Conservation (phyloP, 2,113 vertebrate genomes). For the Macaca mulatta region DNA sequence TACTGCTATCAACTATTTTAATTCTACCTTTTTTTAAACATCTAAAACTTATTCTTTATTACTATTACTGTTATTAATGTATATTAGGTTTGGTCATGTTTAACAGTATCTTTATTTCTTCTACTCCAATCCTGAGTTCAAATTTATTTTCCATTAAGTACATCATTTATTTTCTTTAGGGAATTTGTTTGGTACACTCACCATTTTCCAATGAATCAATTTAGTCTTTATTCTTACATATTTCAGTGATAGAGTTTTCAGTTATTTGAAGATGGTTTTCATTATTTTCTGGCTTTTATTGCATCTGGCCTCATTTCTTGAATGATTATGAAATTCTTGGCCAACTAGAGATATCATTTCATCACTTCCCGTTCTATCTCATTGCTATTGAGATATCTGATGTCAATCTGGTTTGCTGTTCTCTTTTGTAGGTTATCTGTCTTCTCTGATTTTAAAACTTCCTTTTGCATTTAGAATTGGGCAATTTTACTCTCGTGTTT, state of each 20-base stretch:
- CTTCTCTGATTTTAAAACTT: not conserved
- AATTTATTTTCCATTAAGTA: not conserved
- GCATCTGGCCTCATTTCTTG: not conserved
- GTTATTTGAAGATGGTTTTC: not conserved
- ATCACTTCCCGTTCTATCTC: no score
- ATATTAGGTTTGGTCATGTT: not conserved
- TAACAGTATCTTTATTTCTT: not conserved
- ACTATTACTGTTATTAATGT: not conserved
- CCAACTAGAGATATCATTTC: not conserved
- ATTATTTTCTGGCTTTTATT: not conserved
- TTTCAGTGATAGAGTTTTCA: not conserved
- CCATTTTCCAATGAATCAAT: not conserved
- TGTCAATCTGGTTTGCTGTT: not conserved
- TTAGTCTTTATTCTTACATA: not conserved
- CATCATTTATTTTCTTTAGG: not conserved
- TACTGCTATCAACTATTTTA: not conserved
- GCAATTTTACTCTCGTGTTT: not conserved
- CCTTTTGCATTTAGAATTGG: not conserved
- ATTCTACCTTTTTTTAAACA: not conserved
- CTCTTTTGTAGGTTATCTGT: not conserved
- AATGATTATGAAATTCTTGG: not conserved
- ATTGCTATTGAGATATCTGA: not conserved
- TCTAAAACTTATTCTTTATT: not conserved
- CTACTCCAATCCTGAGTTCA: not conserved
- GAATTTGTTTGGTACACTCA: not conserved